Evolutionary conservation across 2,888 invertebrate genomes (phyloP), one percentile per base, ranked within the genome.

Genomic region (Agelastica alni): DNA sequence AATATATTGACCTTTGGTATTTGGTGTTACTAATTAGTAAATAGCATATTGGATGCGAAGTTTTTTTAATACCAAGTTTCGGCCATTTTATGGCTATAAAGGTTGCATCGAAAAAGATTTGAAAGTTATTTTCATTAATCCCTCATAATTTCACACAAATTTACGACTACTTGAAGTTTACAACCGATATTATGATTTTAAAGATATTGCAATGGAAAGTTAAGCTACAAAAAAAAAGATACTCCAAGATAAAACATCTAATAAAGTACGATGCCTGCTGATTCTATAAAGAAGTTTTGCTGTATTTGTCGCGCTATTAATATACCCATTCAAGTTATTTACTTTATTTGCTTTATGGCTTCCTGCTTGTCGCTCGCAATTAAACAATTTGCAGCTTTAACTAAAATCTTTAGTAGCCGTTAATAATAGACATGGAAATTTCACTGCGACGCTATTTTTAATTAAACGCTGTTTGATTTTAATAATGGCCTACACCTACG

Each of bases 241-340:
- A 14, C 17, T 37, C 18, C 5, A 12, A 3, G 18, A 37, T 37
- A 37, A n/a, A 18, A 37, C 17, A 17, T 30, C 48, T 48, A 30
- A 48, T 48, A 48, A 48, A 48, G 28, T 48, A 48, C 30, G 48
- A 16, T 41, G 31, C 48, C 48, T 41, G 48, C 48, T 48, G 48
- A 37, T 31, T 28, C 31, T 20, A 39, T 28, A 39, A 12, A 41
- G 48, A 41, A 41, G 30, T 39, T 41, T 48, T n/a, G 39, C 39
- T 48, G 48, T 48, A 48, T 48, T 41, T 48, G 48, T 48, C 48
- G 32, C 48, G 32, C 41, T 48, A 41, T 48, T 41, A 41, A 48
- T 48, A 48, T 18, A 20, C 36, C 18, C n/a, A 6, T 14, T 32
- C 46, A 20, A 16, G 36, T 46, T 46, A 46, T 46, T 46, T 46